Evolutionary conservation across 1,140 invertebrate genomes (phyloP), one percentile per base, ranked within the genome.

Genomic region (Ganaspis sp.): DNA sequence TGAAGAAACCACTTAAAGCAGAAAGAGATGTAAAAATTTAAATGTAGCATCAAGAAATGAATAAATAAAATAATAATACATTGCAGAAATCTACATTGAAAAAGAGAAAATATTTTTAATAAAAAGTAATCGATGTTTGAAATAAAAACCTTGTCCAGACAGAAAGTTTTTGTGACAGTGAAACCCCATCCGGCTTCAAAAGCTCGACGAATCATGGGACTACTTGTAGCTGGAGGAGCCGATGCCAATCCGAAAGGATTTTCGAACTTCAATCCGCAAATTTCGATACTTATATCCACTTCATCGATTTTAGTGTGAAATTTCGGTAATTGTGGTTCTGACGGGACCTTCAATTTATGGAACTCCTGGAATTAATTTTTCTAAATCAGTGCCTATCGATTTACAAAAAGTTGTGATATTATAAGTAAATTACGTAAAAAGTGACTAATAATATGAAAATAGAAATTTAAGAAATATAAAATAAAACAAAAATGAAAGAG

Each of bases 221-320:
- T 95, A 69, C 95, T 95, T 15, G 98, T 99, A 1, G 97, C 97
- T 0, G 98, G 98, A 15, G 99, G 97, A 0, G 99, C 99, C 42
- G 97, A 99, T 12, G 99, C 99, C 49, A 99, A 89, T 0, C 99
- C 99, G 88, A 99, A 99, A 0, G 99, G 98, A 92, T 99, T 99
- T 87, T 96, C 95, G 88, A 99, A 99, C 85, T 95, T 96, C 1
- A 99, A 89, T 0, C 98, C 98, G 89, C 98, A 99, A 77, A 99
- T 93, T 87, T 98, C 95, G 6, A 98, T 94, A 71, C 96, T 97
- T 1, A 99, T 90, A 87, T 99, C 98, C 1, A 99, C 98, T 4
- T 96, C 93, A 87, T 99, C 99, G 69, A 99, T 97, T 0, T 97
- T 93, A 4, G 97, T 98, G 87, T 96, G 95, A 88, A 99, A 99